Base-by-base conservation (phyloP, 1,140 invertebrate species). In the Lamellibrachia luymesi region DNA sequence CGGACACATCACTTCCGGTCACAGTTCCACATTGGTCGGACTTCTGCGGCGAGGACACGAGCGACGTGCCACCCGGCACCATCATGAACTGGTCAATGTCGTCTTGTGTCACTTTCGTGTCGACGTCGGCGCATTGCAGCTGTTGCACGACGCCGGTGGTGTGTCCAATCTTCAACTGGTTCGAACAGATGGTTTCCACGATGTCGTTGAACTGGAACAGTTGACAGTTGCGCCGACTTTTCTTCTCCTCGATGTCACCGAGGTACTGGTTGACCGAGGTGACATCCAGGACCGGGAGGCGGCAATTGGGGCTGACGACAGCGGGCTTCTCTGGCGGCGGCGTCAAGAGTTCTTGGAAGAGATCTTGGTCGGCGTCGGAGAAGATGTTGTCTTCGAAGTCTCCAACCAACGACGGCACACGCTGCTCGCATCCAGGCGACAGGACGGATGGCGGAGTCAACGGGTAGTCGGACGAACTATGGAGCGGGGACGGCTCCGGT, bases 171-270 rank as follows among this genome's bases (percentile, higher is more conserved):
- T 80, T 80, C 64, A 80, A 17, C 6, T 80, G 13, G 64, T 22
- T 80, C 64, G 64, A 10, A 22, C 13, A 10, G 64, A 22, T 22
- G 13, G 64, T 80, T 10, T 80, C 13, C 13, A 80, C 64, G 64
- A 80, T 22, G 64, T 10, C 25, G 64, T 80, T 80, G 64, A 80
- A 80, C 64, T 80, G 64, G 25, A 10, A 22, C 64, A 80, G 64
- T 2, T 80, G 64, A 80, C 64, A 80, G 64, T 10, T 80, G 64
- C 7, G 64, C 64, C 64, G 64, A 80, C 25, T 80, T 22, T 80
- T 80, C 64, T 80, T 80, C 64, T 80, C 64, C 17, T 91, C 91
- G 51, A 91, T 91, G 49, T 91, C 49, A n/a, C 91, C 91, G 51
- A 91, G 91, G 91, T 50, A 91, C 51, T 91, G 8, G 49, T 91